Evolutionary conservation across 2,888 invertebrate species (phyloP).

Genomic region (Agapostemon virescens): DNA sequence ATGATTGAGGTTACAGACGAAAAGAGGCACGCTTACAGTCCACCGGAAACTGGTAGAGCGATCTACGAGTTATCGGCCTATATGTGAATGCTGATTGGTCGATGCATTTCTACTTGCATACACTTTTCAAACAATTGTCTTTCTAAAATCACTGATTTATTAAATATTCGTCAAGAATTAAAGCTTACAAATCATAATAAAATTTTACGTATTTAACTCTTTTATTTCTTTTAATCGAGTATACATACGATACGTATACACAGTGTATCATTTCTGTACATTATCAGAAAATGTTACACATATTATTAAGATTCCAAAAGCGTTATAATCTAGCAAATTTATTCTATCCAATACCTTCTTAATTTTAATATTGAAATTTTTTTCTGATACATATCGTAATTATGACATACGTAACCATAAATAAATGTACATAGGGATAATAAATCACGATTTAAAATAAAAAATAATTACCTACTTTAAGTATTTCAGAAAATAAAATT

Average conservation of each 20-base stretch:
- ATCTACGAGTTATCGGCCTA: neutral
- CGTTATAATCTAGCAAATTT: neutral
- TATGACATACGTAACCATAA: neutral
- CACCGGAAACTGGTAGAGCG: slow-evolving; percentile 51
- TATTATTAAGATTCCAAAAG: neutral
- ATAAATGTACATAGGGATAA: neutral
- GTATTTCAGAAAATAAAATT: no score
- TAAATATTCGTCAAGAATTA: neutral
- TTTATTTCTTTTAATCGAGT: neutral
- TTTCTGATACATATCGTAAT: neutral
- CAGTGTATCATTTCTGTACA: neutral
- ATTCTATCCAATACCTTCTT: neutral
- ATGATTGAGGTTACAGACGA: slow-evolving; percentile 82
- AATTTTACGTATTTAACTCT: neutral
- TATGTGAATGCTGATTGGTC: slow-evolving; percentile 32
- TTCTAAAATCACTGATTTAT: neutral
- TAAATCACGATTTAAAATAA: neutral
- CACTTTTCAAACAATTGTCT: neutral
- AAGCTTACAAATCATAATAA: neutral
- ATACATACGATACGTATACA: neutral
- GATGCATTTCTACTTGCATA: neutral
- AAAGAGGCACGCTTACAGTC: slow-evolving; percentile 64
- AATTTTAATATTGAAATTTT: no score
- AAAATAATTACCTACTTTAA: neutral
- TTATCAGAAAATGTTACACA: no score